A percentile compares a stretch with the other conserved stretches of the same genome.
phyloP scores from a whole-genome alignment of 2,797 vertebrate genomes.

The Microtus obscurus region DNA sequence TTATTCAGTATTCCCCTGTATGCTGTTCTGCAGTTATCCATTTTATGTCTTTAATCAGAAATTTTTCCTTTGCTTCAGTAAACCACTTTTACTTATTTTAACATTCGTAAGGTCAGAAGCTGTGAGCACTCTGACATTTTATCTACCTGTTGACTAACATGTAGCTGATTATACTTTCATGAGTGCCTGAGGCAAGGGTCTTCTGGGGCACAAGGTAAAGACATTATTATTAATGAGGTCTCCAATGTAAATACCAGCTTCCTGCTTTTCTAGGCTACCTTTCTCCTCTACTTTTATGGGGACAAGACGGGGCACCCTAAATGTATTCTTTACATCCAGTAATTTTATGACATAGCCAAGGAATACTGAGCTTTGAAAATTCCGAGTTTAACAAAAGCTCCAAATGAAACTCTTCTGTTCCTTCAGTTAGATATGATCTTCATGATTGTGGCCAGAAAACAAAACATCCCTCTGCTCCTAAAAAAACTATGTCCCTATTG shows the following conservation, averaged over 20 bases:
- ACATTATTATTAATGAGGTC: neutral
- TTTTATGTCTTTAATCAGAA: neutral
- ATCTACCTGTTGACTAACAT: neutral
- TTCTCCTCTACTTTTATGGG: accelerated
- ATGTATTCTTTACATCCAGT: neutral
- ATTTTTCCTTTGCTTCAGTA: neutral
- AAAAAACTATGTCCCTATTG: neutral
- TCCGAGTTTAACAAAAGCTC: neutral
- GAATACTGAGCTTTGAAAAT: neutral
- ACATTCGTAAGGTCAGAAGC: neutral
- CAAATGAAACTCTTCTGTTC: neutral
- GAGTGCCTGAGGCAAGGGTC: neutral
- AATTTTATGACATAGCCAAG: neutral
- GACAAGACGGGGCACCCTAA: neutral
- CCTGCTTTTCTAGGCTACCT: neutral
- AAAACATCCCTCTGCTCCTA: neutral
- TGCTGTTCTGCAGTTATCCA: neutral
- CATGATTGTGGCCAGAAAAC: neutral
- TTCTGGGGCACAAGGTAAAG: neutral
- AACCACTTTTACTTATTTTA: neutral
- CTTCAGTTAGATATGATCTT: neutral
- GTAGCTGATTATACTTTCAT: neutral
- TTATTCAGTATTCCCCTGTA: neutral
- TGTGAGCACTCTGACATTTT: neutral
- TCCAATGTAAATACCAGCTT: neutral